These are phyloP conservation scores for Paedocypris sp. DNA, from an alignment of 2,113 vertebrate species.

Conservation along the genomic window DNA sequence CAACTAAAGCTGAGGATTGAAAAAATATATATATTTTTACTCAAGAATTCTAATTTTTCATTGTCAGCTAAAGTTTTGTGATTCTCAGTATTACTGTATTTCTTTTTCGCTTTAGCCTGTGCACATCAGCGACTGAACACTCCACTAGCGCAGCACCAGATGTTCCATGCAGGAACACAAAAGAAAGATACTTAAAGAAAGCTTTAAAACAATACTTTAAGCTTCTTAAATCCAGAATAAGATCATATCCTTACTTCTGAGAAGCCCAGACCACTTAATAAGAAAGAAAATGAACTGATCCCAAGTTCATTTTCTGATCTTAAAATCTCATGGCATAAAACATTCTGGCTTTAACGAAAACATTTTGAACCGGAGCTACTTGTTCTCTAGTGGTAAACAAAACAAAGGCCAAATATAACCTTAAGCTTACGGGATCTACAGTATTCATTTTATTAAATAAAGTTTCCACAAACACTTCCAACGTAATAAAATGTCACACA, in stretches of 20 bases:
- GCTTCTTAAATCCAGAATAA: slow-evolving; percentile 48
- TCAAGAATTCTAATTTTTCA: too few species aligned
- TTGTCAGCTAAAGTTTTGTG: too few species aligned
- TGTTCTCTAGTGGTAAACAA: not conserved
- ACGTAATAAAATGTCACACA: too few species aligned
- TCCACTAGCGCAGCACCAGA: slow-evolving; percentile 42
- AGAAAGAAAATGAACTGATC: not conserved
- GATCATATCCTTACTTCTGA: not conserved
- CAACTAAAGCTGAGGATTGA: too few species aligned
- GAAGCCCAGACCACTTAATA: not conserved
- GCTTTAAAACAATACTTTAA: slow-evolving; percentile 49
- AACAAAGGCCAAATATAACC: too few species aligned
- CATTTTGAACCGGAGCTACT: not conserved
- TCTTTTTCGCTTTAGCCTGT: too few species aligned
- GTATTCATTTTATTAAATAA: too few species aligned
- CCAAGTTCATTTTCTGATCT: not conserved
- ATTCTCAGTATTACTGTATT: too few species aligned
- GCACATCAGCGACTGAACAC: too few species aligned
- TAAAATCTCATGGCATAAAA: not conserved
- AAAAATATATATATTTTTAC: too few species aligned
- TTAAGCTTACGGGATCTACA: too few species aligned
- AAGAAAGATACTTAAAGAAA: slow-evolving; percentile 45
- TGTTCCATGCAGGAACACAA: slow-evolving; percentile 45
- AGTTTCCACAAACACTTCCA: too few species aligned
- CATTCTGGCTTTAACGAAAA: not conserved